Base-by-base conservation (phyloP, 2,888 invertebrate species). In the Meandrusa payeni region DNA sequence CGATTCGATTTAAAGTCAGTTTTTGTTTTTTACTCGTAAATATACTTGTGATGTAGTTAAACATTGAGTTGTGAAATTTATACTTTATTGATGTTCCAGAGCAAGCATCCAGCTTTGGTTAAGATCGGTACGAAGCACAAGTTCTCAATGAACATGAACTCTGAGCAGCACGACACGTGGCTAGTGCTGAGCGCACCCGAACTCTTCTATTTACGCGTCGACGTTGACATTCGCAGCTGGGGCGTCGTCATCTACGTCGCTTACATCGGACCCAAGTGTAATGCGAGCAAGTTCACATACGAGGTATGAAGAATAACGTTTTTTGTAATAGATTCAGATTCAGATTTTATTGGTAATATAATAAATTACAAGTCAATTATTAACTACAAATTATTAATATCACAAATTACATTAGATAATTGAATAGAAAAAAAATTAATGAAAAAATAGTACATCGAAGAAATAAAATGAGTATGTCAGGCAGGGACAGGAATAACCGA, bases 211-310 rank as follows among this genome's bases (percentile, higher is more conserved):
- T 50, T 83, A 49, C 69, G 74, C 13, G 64, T 81, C 2, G 76
- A 79, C 54, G 72, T 82, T 9, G 76, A 80, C 51, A 60, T 76
- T 17, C 74, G 74, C 46, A 59, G 72, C 9, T 76, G 77, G 76
- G 78, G 81, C 37, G 59, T 83, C 32, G 52, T 70, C 43, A 66
- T 80, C 5, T 74, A 71, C 57, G 83, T 85, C 48, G 67, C 77
- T 0, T 87, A 78, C 58, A 74, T 88, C 46, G 88, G 88, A 1
- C 87, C 88, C 28, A 76, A 78, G 58, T 70, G 70, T 43, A 67
- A 73, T 12, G 76, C 86, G 0, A 59, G 57, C 29, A 58, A 69
- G 23, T 87, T 56, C 44, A 64, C 61, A 0, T 88, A 87, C 44
- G 69, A 79, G 76, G 83, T 80, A 38, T 28, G 41, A n/a, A n/a